A percentile compares a stretch with the other conserved stretches of the same genome.
phyloP scores from a whole-genome alignment of 2,888 invertebrate genomes.

The Ectemnius lituratus region DNA sequence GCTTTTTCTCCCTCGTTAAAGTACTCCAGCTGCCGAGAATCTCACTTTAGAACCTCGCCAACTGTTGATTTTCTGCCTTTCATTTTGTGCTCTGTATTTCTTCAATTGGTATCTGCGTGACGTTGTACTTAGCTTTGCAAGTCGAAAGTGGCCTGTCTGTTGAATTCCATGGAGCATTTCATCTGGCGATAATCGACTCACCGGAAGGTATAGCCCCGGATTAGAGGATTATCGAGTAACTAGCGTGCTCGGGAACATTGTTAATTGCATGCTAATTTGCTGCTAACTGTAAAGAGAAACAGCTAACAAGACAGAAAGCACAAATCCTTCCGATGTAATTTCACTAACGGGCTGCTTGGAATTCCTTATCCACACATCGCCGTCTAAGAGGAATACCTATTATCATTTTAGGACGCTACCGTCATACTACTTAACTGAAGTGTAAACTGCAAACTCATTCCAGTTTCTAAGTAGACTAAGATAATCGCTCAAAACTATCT shows the following conservation, averaged over 20 bases:
- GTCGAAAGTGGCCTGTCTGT: not conserved
- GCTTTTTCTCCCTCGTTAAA: too few species aligned
- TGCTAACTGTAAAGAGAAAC: slow-evolving; percentile 67
- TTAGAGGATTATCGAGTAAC: slow-evolving; percentile 64
- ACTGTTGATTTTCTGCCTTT: too few species aligned
- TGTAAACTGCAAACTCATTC: not conserved
- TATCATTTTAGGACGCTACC: not conserved
- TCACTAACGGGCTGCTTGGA: slow-evolving; percentile 27
- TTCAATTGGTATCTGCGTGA: too few species aligned
- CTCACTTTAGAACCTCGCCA: too few species aligned
- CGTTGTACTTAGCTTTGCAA: too few species aligned
- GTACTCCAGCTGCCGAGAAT: too few species aligned
- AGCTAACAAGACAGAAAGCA: slow-evolving; percentile 63
- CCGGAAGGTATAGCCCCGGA: slow-evolving; percentile 60
- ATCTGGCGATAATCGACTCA: slow-evolving; percentile 57
- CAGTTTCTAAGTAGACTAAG: not conserved
- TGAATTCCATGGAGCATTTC: slow-evolving; percentile 30
- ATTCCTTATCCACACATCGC: slow-evolving; percentile 12
- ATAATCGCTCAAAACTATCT: too few species aligned
- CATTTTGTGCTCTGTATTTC: too few species aligned
- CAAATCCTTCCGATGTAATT: slow-evolving; percentile 42
- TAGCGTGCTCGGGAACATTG: slow-evolving; percentile 53
- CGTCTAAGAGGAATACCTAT: not conserved
- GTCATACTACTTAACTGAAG: not conserved
- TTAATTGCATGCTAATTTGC: slow-evolving; percentile 68